Percentiles rank a stretch among this genome's conserved stretches.
Conservation (phyloP, 1,140 invertebrate genomes). For the Bombus impatiens region DNA sequence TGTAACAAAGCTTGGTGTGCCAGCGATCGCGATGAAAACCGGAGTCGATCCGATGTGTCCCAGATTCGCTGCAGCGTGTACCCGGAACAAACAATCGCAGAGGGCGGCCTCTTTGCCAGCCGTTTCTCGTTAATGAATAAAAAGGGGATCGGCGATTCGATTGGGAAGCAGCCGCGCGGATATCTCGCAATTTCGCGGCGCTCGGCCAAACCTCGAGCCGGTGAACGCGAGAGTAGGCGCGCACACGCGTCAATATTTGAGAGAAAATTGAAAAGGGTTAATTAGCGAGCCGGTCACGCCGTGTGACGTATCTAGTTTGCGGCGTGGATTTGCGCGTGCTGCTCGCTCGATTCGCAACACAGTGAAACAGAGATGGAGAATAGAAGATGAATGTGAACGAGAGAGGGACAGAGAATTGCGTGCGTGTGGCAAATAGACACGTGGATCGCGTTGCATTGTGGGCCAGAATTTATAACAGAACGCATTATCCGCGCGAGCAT, state of each 20-base stretch:
- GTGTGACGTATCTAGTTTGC: slow-evolving; percentile 52
- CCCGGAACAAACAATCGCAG: slow-evolving; percentile 30
- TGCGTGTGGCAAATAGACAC: neutral
- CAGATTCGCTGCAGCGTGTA: slow-evolving; percentile 20
- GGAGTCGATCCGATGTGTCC: slow-evolving; percentile 6
- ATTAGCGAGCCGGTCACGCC: slow-evolving; percentile 61
- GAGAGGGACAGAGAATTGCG: neutral
- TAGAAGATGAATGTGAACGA: neutral
- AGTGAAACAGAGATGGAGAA: neutral
- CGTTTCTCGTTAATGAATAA: slow-evolving; percentile 37
- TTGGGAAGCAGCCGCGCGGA: slow-evolving; percentile 6
- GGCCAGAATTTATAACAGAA: slow-evolving; percentile 55
- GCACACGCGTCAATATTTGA: slow-evolving; percentile 63
- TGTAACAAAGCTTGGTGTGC: neutral
- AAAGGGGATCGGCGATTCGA: slow-evolving; percentile 34
- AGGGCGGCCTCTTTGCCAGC: slow-evolving; percentile 17
- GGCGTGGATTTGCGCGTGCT: slow-evolving; percentile 49
- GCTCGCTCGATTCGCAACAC: neutral
- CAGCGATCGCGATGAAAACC: neutral
- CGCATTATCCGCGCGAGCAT: slow-evolving; percentile 52
- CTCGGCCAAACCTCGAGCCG: neutral
- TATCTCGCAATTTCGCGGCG: slow-evolving; percentile 43
- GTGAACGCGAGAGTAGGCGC: neutral
- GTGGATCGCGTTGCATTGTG: slow-evolving; percentile 47
- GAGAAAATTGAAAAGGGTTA: slow-evolving; percentile 69